Evolutionary conservation across 2,888 invertebrate genomes (phyloP).

Genomic region (Congeria kusceri): DNA sequence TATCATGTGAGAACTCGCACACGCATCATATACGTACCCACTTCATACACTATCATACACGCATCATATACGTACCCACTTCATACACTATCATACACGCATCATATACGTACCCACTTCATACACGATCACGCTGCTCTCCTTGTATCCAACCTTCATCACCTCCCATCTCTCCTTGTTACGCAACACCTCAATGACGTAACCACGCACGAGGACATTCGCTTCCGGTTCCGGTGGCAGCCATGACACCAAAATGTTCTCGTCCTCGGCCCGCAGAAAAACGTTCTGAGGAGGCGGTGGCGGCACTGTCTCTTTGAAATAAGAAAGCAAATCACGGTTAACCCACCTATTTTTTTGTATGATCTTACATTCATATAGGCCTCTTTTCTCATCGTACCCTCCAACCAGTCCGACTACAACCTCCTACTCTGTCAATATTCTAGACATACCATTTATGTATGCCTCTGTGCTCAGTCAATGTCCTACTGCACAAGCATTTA

Average conservation of each 20-base stretch:
- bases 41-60: constrained; percentile 56
- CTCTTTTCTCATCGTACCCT: too few relatives aligned
- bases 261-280: constrained; percentile 43
- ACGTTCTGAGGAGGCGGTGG: constrained; percentile 66
- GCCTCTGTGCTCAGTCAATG: too few relatives aligned
- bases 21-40: constrained; percentile 34
- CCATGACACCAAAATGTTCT: constrained; percentile 63
- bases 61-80: too few relatives aligned
- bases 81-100: too few relatives aligned
- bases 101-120: constrained; percentile 49
- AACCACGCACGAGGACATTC: constrained; percentile 59
- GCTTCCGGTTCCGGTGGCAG: constrained; percentile 62
- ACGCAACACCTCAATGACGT: constrained; percentile 54
- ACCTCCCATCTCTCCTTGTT: constrained; percentile 50
- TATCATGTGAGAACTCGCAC: too few relatives aligned
- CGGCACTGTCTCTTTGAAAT: constrained; percentile 53
- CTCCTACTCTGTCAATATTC: too few relatives aligned
- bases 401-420: too few relatives aligned
- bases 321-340: too few relatives aligned
- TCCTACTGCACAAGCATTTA: too few relatives aligned
- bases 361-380: too few relatives aligned
- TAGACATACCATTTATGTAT: too few relatives aligned
- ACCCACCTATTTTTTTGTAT: too few relatives aligned
- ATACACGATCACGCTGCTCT: constrained; percentile 58
- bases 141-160: constrained; percentile 55